Percentiles rank a stretch among this genome's conserved stretches.
Evolutionary conservation across 2,113 vertebrate genomes (phyloP).

Genomic region (Heteronetta atricapilla): DNA sequence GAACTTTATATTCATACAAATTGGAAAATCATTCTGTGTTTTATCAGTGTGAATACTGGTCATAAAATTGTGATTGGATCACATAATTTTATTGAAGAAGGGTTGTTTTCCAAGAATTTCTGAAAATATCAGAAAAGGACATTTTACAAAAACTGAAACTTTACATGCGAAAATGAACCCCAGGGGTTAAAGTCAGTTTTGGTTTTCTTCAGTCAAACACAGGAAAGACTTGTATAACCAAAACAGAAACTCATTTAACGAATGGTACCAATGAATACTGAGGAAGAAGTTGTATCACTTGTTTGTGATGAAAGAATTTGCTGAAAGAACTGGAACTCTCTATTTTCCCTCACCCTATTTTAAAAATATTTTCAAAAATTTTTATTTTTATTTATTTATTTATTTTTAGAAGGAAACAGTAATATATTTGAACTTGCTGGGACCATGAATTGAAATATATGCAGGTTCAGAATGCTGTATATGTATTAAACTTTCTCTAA

Average conservation of each 20-base stretch:
- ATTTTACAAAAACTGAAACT: background rate
- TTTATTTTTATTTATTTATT: too few species aligned
- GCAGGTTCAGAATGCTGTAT: background rate
- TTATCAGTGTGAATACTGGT: background rate
- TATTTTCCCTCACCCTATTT: background rate
- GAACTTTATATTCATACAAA: background rate
- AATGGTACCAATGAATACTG: background rate
- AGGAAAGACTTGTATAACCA: background rate
- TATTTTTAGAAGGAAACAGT: background rate
- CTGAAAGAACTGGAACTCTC: background rate
- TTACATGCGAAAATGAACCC: background rate
- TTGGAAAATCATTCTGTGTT: background rate
- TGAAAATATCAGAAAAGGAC: background rate
- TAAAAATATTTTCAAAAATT: too few species aligned
- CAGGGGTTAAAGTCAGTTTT: background rate
- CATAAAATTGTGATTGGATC: background rate
- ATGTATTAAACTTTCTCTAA: background rate
- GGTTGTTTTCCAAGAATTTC: background rate
- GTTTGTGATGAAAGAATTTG: background rate
- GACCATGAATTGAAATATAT: background rate
- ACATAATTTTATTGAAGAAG: background rate
- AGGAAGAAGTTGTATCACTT: background rate
- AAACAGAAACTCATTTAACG: background rate
- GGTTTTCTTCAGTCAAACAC: background rate
- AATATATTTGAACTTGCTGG: background rate